phyloP scores from a whole-genome alignment of 2,888 invertebrate genomes.

The Ichneumoninae sp. region DNA sequence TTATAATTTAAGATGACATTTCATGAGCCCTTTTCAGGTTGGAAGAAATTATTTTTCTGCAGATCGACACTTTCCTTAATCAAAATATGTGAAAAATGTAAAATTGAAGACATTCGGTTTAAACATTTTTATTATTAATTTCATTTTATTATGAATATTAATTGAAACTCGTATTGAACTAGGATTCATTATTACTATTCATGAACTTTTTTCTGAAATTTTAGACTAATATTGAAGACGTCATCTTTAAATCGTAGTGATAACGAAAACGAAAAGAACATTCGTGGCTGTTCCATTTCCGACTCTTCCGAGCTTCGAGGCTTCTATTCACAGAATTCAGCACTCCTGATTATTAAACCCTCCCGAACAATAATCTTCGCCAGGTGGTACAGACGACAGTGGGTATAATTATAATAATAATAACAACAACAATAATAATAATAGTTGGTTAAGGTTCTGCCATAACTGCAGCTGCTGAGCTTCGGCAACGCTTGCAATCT shows the following conservation, averaged over 20 bases:
- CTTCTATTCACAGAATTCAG: conserved; percentile 10
- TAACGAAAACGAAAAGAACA: not conserved
- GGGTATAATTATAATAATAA: conserved; percentile 25
- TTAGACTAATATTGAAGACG: too few relatives aligned
- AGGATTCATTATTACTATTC: too few relatives aligned
- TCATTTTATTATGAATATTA: too few relatives aligned
- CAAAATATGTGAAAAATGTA: too few relatives aligned
- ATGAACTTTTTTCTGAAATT: too few relatives aligned
- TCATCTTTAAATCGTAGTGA: too few relatives aligned
- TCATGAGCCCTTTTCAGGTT: not conserved
- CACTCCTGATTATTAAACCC: conserved; percentile 54
- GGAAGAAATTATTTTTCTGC: too few relatives aligned
- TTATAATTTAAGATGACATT: not conserved
- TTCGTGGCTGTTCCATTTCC: not conserved
- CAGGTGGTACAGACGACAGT: conserved; percentile 18
- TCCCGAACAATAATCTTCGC: conserved; percentile 55
- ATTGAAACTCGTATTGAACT: too few relatives aligned
- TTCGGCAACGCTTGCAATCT: conserved; percentile 36
- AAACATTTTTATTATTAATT: too few relatives aligned
- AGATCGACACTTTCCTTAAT: too few relatives aligned
- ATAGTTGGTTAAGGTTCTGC: conserved; percentile 16
- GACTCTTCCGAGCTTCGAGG: not conserved
- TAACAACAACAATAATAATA: conserved; percentile 37
- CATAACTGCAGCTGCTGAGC: conserved; percentile 12
- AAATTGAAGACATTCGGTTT: too few relatives aligned